A percentile compares a stretch with the other conserved stretches of the same genome.
These are phyloP conservation scores for Clivina fossor DNA, from an alignment of 2,888 invertebrate species.

Conservation along the genomic window DNA sequence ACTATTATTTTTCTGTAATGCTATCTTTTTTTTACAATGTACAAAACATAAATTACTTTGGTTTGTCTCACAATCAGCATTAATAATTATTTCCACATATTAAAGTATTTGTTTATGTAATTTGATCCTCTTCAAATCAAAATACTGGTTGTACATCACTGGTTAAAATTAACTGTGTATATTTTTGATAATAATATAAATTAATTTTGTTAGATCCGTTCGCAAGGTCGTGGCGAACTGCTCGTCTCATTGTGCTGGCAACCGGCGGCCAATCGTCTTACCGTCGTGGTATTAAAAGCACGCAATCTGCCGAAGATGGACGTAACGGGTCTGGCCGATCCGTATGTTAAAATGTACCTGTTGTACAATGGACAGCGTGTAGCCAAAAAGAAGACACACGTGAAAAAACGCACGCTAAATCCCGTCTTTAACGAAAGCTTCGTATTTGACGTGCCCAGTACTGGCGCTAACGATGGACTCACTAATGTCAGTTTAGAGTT, in stretches of 20 bases:
- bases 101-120: no score
- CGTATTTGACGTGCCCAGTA: slow-evolving; percentile 92
- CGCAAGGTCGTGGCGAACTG: slow-evolving; percentile 92
- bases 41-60: no score
- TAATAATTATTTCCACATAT: no score
- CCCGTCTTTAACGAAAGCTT: slow-evolving; percentile 99
- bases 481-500: slow-evolving; percentile 85
- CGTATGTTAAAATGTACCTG: slow-evolving; percentile 96
- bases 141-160: no score
- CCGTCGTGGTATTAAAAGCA: slow-evolving; percentile 95
- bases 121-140: no score
- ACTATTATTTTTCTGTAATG: no score
- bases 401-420: slow-evolving; percentile 95
- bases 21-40: no score
- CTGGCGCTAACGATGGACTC: slow-evolving; percentile 62
- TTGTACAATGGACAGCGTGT: slow-evolving; percentile 96
- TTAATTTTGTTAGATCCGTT: slow-evolving; percentile 69
- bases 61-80: no score
- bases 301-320: slow-evolving; percentile 98
- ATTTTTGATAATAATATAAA: slow-evolving; percentile 13
- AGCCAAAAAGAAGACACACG: slow-evolving; percentile 98
- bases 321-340: slow-evolving; percentile 95
- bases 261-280: slow-evolving; percentile 92
- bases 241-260: slow-evolving; percentile 97
- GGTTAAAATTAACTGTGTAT: no score